Evolutionary conservation across 2,797 vertebrate genomes (phyloP).

Genomic region (Arrhamphus sclerolepis): DNA sequence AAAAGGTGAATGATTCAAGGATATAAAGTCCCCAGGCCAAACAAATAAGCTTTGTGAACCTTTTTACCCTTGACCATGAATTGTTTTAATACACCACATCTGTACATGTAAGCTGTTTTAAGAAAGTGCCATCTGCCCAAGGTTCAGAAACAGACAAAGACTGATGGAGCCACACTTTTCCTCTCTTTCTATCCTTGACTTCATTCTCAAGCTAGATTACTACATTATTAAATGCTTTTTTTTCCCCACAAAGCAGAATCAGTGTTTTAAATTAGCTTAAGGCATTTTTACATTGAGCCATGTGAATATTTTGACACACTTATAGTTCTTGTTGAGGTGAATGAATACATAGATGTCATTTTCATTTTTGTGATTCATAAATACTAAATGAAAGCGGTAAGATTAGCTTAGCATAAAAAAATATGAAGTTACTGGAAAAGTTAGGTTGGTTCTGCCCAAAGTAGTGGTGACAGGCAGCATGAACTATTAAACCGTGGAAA

Average conservation of each 20-base stretch:
- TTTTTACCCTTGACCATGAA: constrained; percentile 27
- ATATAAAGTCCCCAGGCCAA: constrained; percentile 6
- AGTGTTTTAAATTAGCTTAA: not conserved
- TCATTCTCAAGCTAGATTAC: constrained; percentile 20
- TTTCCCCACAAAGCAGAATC: constrained; percentile 7
- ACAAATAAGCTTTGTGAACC: constrained; percentile 6
- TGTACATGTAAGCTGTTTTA: constrained; percentile 17
- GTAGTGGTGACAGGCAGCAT: too few species aligned
- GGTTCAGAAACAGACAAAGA: constrained; percentile 29
- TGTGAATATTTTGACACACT: too few species aligned
- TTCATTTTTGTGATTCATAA: too few species aligned
- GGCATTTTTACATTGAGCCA: too few species aligned
- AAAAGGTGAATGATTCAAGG: constrained; percentile 20
- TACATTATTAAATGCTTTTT: constrained; percentile 11
- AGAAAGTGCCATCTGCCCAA: constrained; percentile 15
- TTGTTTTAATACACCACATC: constrained; percentile 7
- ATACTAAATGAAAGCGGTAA: too few species aligned
- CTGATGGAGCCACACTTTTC: constrained; percentile 20
- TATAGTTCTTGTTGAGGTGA: too few species aligned
- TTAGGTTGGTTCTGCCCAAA: too few species aligned
- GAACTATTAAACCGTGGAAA: too few species aligned
- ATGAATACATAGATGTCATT: not conserved
- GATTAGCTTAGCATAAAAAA: too few species aligned
- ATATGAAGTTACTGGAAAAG: too few species aligned
- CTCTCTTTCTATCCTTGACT: constrained; percentile 19